A percentile compares a stretch with the other conserved stretches of the same genome.
Conservation (phyloP, 1,140 invertebrate genomes). For the Heliconius hewitsoni region DNA sequence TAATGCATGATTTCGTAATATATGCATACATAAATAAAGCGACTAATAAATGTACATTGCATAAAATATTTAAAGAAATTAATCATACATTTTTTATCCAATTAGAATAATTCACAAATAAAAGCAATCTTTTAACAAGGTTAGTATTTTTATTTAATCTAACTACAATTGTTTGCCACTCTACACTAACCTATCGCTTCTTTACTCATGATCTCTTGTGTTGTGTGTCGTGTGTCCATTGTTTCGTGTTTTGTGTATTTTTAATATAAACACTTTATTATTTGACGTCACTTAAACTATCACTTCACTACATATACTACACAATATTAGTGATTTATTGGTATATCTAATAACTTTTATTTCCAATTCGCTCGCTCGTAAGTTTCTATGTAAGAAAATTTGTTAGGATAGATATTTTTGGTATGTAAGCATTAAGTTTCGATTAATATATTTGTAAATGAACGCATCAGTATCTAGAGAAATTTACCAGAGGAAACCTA, state of each 20-base stretch:
- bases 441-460: no score
- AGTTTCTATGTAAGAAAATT: neutral
- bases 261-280: conserved; percentile 2
- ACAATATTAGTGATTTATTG: neutral
- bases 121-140: neutral
- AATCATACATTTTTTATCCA: neutral
- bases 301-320: neutral
- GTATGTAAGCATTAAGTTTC: no score
- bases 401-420: no score
- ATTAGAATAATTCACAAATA: neutral
- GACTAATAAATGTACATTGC: neutral
- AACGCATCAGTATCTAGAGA: no score
- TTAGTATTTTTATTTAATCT: neutral
- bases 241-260: conserved; percentile 47
- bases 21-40: neutral
- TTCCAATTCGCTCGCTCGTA: neutral
- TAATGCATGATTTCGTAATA: neutral
- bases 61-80: neutral
- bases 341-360: neutral
- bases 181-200: conserved; percentile 73
- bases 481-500: no score
- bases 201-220: conserved; percentile 63
- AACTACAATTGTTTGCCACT: neutral
- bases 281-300: neutral
- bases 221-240: conserved; percentile 64